These are phyloP conservation scores for Rhynchonycteris naso DNA, from an alignment of 2,797 vertebrate species.

Conservation along the genomic window DNA sequence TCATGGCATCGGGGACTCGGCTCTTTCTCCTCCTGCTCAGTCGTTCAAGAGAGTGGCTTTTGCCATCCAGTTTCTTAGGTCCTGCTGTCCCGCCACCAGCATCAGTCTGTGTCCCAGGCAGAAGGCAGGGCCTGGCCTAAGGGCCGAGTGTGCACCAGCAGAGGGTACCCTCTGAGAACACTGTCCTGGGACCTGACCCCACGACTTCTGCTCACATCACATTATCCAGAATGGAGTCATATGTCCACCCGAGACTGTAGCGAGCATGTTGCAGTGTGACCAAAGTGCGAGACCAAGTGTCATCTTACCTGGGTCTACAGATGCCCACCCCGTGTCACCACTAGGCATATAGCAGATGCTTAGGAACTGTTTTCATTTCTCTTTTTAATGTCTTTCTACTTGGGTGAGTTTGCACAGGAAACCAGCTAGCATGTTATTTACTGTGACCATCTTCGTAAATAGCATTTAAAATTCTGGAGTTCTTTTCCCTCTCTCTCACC, in stretches of 20 bases:
- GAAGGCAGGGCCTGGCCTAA: neutral
- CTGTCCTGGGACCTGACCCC: neutral
- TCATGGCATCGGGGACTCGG: rapidly evolving
- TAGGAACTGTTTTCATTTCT: neutral
- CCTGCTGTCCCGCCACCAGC: neutral
- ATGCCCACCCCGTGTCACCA: rapidly evolving
- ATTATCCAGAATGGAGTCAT: too few relatives aligned
- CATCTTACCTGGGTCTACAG: neutral
- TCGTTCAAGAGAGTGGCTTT: neutral
- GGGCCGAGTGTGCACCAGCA: rapidly evolving
- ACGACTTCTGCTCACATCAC: neutral
- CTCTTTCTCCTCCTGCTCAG: neutral
- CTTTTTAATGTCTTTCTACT: neutral
- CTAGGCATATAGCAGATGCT: too few relatives aligned
- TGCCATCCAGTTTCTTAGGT: rapidly evolving
- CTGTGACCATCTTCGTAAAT: neutral
- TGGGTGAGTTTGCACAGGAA: neutral
- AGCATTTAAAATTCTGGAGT: neutral
- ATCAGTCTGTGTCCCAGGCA: neutral
- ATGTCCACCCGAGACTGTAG: neutral
- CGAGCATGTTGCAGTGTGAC: too few relatives aligned
- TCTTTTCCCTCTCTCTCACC: neutral
- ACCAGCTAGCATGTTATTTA: neutral
- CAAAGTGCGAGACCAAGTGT: neutral
- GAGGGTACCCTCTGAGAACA: neutral